A percentile compares a stretch with the other conserved stretches of the same genome.
These are phyloP conservation scores for Labrus mixtus DNA, from an alignment of 2,113 vertebrate species.

Conservation along the genomic window DNA sequence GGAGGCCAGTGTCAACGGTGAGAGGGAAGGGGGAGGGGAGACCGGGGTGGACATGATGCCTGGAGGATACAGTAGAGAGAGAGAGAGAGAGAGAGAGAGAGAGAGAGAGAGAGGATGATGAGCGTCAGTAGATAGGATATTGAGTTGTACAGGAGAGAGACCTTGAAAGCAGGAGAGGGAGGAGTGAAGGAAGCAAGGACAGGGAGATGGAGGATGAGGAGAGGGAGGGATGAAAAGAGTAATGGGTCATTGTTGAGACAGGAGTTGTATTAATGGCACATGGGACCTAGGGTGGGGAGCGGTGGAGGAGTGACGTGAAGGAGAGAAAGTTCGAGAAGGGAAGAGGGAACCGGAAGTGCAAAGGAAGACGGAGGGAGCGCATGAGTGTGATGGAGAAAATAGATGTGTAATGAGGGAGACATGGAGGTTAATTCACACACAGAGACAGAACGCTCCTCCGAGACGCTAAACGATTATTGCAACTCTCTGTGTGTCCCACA, in stretches of 20 bases:
- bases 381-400: slow-evolving; percentile 23
- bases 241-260: slow-evolving; percentile 50
- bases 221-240: slow-evolving; percentile 30
- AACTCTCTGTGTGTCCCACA: slow-evolving; percentile 75
- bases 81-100: slow-evolving; percentile 29
- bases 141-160: slow-evolving; percentile 33
- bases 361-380: slow-evolving; percentile 37
- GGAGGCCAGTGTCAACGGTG: slow-evolving; percentile 77
- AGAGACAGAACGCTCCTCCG: slow-evolving; percentile 65
- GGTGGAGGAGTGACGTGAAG: slow-evolving; percentile 26
- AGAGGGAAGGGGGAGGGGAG: slow-evolving; percentile 80
- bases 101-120: slow-evolving; percentile 32
- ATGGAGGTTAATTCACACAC: slow-evolving; percentile 78
- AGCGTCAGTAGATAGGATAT: slow-evolving; percentile 22
- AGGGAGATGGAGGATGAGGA: slow-evolving; percentile 15
- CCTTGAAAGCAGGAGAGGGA: slow-evolving; percentile 42
- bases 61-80: slow-evolving; percentile 36
- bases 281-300: slow-evolving; percentile 37
- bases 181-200: slow-evolving; percentile 39
- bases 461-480: slow-evolving; percentile 76
- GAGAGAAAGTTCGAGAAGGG: slow-evolving; percentile 54
- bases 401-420: slow-evolving; percentile 59
- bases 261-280: slow-evolving; percentile 52
- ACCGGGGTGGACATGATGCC: slow-evolving; percentile 82
- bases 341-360: slow-evolving; percentile 28